phyloP scores from a whole-genome alignment of 2,797 vertebrate species.

The Acanthurus tractus region DNA sequence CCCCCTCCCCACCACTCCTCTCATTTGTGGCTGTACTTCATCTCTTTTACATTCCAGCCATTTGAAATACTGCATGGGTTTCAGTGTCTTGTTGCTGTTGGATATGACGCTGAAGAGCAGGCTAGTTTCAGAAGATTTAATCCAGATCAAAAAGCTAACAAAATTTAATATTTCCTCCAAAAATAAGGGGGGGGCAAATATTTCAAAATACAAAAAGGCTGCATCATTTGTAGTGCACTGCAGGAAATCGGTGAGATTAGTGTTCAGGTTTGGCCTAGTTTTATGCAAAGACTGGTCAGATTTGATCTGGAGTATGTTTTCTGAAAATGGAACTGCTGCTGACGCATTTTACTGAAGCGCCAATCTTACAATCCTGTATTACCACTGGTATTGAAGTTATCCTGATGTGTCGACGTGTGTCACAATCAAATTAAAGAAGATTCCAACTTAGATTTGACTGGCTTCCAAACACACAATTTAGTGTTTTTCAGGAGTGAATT shows the following conservation, averaged over 20 bases:
- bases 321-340: conserved; percentile 67
- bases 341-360: conserved; percentile 56
- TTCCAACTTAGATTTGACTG: conserved; percentile 74
- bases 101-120: conserved; percentile 55
- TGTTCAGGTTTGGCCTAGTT: conserved; percentile 36
- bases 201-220: neutral
- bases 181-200: neutral
- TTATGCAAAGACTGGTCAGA: neutral
- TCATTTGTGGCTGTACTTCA: conserved; percentile 68
- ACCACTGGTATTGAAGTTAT: conserved; percentile 72
- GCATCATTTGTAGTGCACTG: conserved; percentile 26
- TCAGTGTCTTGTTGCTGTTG: conserved; percentile 74
- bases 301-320: conserved; percentile 72
- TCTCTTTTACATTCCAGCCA: conserved; percentile 67
- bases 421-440: conserved; percentile 80
- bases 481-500: conserved; percentile 31
- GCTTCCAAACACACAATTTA: conserved; percentile 33
- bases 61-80: conserved; percentile 74
- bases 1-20: neutral
- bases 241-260: conserved; percentile 16
- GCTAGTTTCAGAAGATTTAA: conserved; percentile 63
- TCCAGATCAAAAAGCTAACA: conserved; percentile 54
- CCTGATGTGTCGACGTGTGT: conserved; percentile 76
- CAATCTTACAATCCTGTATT: conserved; percentile 70
- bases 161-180: too few relatives aligned